Base-by-base conservation (phyloP, 2,797 vertebrate genomes). In the Oreochromis grahami region DNA sequence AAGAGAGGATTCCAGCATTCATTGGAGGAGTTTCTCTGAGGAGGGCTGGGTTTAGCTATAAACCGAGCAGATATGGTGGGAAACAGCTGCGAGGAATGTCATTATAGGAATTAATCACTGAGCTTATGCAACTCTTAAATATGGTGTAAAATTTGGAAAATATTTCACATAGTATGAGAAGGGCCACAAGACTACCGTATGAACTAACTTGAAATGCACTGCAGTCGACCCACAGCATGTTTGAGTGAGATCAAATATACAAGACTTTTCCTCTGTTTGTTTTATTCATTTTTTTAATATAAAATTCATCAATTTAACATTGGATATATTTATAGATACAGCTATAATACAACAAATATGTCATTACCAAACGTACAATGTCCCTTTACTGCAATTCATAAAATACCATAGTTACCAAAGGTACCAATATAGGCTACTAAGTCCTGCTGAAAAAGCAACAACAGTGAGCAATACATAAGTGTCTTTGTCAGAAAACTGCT, bases 241-340 rank as follows among this genome's bases (percentile, higher is more conserved):
- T 74, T 74, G 70, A 51, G 48, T 85, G 77, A 92, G 72, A 93
- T 87, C 70, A 85, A 79, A 87, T 85, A 88, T 84, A 91, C 91
- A 84, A 87, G 56, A 32, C 63, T 84, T 91, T 92, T 94, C 74
- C 81, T 90, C 87, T 87, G 79, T 45, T 21, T 87, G 86, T 93
- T 95, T 96, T 95, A 94, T 95, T 96, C 82, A 90, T 63, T 94
- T 92, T 72, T 72, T 72, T 45, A 72, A 86, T 96, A 95, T 94
- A 94, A 96, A 95, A 96, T 89, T 93, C 93, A 93, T 90, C 56
- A 76, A 88, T 93, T 93, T 94, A 91, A 95, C 95, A 95, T 93
- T 91, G 94, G 92, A 94, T 95, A 95, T 95, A 95, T 94, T 93
- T 91, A 95, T 95, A 94, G 94, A 93, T 95, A 95, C 95, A 94